Evolutionary conservation across 2,888 invertebrate genomes (phyloP), one percentile per base, ranked within the genome.

Genomic region (Mycalesis mineus): DNA sequence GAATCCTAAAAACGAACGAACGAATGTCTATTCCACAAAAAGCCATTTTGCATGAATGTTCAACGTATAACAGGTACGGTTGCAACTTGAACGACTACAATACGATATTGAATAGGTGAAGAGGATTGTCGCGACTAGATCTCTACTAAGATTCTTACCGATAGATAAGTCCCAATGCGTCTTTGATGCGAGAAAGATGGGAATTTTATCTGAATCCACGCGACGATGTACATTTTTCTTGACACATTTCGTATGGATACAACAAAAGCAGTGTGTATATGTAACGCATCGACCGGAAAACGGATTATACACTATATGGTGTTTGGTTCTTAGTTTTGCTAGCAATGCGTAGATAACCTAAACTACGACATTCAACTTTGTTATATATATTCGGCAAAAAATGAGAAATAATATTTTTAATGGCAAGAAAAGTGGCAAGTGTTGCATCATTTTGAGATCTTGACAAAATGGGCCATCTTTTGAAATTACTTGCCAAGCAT

Each of bases 131-230:
- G 31, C 45, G 50, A 49, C 54, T 55, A 57, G 37, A 60, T 57
- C 57, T 57, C 40, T 55, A 55, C 57, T 60, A 57, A 57, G 60
- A 54, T 57, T 49, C 50, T 57, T 51, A 54, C 45, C 52, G 50
- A 39, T 44, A 52, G 57, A 60, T 60, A 60, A 60, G 57, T 60
- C 60, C 51, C 57, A 42, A 60, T 42, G 57, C 50, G 57, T 47
- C 60, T 60, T 55, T 57, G 60, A 57, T 47, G 60, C 54, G 60
- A 55, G 60, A 57, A 60, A 60, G 45, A 57, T 60, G 60, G 40
- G 57, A 57, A 57, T 51, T 57, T 57, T 60, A 60, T 60, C 54
- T 36, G 29, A 57, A 60, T 60, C 45, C 54, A 17, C 29, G 29
- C 50, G 40, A 36, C 57, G 44, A 39, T 37, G 42, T 49, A 48